phyloP scores from a whole-genome alignment of 2,888 invertebrate species.

The Palloptera scutellata region DNA sequence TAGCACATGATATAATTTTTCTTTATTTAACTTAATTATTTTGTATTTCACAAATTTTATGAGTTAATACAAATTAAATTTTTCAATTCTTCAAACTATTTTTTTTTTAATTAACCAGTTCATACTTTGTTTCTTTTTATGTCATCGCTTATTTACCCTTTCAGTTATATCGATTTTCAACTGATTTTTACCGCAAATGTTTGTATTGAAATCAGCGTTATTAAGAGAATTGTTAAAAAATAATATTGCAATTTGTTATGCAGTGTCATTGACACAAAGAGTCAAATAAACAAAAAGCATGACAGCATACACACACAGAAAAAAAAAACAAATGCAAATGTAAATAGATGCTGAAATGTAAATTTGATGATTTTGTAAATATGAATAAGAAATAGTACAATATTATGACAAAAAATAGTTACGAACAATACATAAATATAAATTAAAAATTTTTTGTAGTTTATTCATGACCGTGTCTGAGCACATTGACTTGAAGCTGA shows the following conservation, averaged over 20 bases:
- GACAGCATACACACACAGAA: no score
- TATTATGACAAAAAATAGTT: neutral
- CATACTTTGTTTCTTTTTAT: constrained; percentile 34
- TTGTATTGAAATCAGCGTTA: neutral
- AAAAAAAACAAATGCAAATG: no score
- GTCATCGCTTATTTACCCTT: neutral
- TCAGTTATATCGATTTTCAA: constrained; percentile 20
- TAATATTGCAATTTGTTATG: no score
- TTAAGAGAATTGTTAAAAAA: no score
- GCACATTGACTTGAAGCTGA: constrained; percentile 19
- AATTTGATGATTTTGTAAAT: constrained; percentile 11
- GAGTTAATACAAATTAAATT: no score
- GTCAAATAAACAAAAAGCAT: no score
- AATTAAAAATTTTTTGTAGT: neutral
- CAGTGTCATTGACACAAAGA: no score
- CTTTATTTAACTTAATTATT: no score
- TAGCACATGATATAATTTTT: no score
- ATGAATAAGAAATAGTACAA: neutral
- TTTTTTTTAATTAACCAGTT: constrained; percentile 29
- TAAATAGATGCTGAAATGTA: neutral
- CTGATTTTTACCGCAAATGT: constrained; percentile 2
- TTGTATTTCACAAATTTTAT: no score
- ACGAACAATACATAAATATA: neutral
- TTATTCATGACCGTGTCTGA: constrained; percentile 20
- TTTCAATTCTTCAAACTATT: no score